Evolutionary conservation across 1,140 invertebrate genomes (phyloP).

Genomic region (Pachyrhynchus sulphureomaculatus): DNA sequence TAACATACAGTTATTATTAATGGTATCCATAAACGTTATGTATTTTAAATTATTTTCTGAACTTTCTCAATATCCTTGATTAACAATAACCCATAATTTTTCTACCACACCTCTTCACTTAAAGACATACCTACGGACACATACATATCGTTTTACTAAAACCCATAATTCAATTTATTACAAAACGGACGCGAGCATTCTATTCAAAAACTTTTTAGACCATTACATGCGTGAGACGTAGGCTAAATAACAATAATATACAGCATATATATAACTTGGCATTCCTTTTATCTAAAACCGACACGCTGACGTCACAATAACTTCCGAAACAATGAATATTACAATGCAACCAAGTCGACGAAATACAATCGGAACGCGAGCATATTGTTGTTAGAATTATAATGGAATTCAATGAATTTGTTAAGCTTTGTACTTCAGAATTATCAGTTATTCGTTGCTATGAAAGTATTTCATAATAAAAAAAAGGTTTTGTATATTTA

Average conservation of each 20-base stretch:
- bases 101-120: slow-evolving; percentile 6
- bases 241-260: slow-evolving; percentile 9
- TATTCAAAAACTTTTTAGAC: background rate
- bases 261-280: background rate
- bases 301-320: slow-evolving; percentile 14
- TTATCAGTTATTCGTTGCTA: no score
- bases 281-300: slow-evolving; percentile 4
- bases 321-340: slow-evolving; percentile 18
- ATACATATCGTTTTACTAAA: slow-evolving; percentile 12
- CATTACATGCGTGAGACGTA: background rate
- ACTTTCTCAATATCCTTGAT: slow-evolving; percentile 15
- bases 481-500: no score
- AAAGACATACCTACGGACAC: background rate
- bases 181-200: slow-evolving; percentile 2
- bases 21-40: background rate
- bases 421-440: no score
- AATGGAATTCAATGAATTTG: no score
- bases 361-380: background rate
- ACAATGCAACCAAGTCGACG: background rate
- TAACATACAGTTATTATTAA: background rate
- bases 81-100: slow-evolving; percentile 9
- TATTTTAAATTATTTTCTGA: background rate
- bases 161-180: slow-evolving; percentile 5
- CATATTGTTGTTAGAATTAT: background rate
- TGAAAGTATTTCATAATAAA: no score